Percentiles rank a stretch among this genome's conserved stretches.
phyloP scores from a whole-genome alignment of 2,888 invertebrate species.

The Dyspetes luteomarginatus region DNA sequence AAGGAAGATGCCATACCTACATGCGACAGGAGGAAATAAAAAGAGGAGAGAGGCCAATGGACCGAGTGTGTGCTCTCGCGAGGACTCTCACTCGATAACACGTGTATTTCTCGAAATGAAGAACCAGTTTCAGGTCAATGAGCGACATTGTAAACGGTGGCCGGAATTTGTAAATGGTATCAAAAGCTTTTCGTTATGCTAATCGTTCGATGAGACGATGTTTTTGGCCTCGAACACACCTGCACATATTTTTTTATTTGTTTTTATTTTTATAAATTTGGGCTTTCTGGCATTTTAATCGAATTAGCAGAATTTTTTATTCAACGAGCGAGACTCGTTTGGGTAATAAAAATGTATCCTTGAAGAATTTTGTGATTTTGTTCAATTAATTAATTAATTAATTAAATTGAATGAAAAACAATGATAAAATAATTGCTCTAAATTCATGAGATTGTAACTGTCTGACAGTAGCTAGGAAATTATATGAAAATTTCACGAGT shows the following conservation, averaged over 20 bases:
- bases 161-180: slow-evolving; percentile 57
- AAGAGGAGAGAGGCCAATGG: slow-evolving; percentile 12
- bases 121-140: slow-evolving; percentile 62
- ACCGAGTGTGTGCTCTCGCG: slow-evolving; percentile 1
- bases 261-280: not conserved
- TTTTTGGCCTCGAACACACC: slow-evolving; percentile 18
- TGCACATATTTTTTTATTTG: not conserved
- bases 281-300: no score
- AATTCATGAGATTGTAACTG: no score
- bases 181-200: slow-evolving; percentile 62
- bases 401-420: no score
- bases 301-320: no score
- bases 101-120: slow-evolving; percentile 62
- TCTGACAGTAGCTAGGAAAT: no score
- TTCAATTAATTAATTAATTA: no score
- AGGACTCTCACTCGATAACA: slow-evolving; percentile 38
- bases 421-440: no score
- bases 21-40: not conserved
- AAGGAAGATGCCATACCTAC: not conserved
- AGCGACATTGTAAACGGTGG: slow-evolving; percentile 60
- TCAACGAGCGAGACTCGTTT: no score
- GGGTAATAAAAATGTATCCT: no score
- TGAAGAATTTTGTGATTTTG: no score
- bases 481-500: no score
- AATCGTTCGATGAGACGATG: slow-evolving; percentile 48